phyloP scores from a whole-genome alignment of 2,797 vertebrate genomes.

The Chelmon rostratus region DNA sequence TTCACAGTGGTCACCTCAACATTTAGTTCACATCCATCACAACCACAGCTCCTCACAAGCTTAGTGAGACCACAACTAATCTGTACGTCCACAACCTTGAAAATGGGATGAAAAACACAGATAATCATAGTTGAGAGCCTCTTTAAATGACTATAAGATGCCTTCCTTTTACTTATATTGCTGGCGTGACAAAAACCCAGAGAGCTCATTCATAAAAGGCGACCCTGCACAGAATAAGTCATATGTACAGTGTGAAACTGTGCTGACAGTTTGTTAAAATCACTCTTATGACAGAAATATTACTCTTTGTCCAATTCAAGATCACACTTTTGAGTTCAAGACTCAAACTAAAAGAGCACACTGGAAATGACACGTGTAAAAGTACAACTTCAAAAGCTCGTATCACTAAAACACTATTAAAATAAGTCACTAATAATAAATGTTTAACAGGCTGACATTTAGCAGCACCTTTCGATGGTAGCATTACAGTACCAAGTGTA shows the following conservation, averaged over 20 bases:
- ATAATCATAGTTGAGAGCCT: constrained; percentile 34
- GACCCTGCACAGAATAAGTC: constrained; percentile 56
- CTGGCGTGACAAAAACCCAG: constrained; percentile 62
- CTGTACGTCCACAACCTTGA: constrained; percentile 36
- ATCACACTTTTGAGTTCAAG: constrained; percentile 33
- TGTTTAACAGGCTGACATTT: constrained; percentile 59
- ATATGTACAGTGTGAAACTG: constrained; percentile 56
- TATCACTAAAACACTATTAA: constrained; percentile 62
- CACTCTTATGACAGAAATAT: constrained; percentile 30
- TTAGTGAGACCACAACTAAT: constrained; percentile 50
- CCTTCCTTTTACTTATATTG: constrained; percentile 67
- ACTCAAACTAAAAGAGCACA: constrained; percentile 35
- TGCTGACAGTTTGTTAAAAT: constrained; percentile 51
- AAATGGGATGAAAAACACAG: constrained; percentile 51
- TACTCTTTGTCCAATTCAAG: constrained; percentile 33
- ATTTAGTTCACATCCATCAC: constrained; percentile 74
- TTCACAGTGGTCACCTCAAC: constrained; percentile 51
- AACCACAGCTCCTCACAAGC: constrained; percentile 59
- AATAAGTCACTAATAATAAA: constrained; percentile 54
- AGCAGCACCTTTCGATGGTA: constrained; percentile 69
- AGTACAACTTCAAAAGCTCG: constrained; percentile 55
- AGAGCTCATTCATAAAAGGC: constrained; percentile 50
- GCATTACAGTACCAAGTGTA: constrained; percentile 57
- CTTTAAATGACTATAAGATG: constrained; percentile 20
- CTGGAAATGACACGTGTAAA: constrained; percentile 45